Percentiles rank a stretch among this genome's conserved stretches.
These are phyloP conservation scores for Phrynocephalus vlangalii DNA, from an alignment of 2,797 vertebrate genomes.

Conservation along the genomic window DNA sequence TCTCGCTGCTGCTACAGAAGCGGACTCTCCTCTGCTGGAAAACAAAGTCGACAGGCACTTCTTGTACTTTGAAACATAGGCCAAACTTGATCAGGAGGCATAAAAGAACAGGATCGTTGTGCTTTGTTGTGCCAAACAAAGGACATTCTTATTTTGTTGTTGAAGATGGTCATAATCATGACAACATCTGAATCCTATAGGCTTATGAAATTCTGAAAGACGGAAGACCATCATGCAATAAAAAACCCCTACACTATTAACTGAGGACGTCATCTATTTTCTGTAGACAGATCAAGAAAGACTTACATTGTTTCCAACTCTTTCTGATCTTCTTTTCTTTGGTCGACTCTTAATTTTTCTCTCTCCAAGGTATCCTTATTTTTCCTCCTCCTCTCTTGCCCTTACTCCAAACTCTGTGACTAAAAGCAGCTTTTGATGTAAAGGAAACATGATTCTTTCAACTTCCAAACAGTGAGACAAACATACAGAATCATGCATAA, in stretches of 20 bases:
- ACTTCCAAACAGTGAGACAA: not conserved
- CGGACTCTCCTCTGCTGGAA: not conserved
- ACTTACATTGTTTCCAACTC: not conserved
- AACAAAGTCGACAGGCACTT: constrained; percentile 1
- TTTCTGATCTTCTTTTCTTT: not conserved
- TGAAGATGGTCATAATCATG: not conserved
- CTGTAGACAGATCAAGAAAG: not conserved
- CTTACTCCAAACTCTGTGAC: not conserved
- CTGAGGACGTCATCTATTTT: constrained; percentile 8
- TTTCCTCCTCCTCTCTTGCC: not conserved
- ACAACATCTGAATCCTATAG: not conserved
- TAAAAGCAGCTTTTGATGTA: not conserved
- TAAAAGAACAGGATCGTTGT: not conserved
- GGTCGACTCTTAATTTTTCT: not conserved
- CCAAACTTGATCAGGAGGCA: not conserved
- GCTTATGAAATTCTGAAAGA: not conserved
- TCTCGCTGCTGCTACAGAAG: not conserved
- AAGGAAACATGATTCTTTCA: not conserved
- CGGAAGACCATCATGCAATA: not conserved
- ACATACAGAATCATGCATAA: not conserved
- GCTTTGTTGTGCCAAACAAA: not conserved
- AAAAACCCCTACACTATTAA: not conserved
- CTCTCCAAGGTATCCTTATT: not conserved
- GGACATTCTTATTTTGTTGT: not conserved
- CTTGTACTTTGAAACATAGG: not conserved